phyloP scores from a whole-genome alignment of 2,113 vertebrate species.

The Suncus etruscus region DNA sequence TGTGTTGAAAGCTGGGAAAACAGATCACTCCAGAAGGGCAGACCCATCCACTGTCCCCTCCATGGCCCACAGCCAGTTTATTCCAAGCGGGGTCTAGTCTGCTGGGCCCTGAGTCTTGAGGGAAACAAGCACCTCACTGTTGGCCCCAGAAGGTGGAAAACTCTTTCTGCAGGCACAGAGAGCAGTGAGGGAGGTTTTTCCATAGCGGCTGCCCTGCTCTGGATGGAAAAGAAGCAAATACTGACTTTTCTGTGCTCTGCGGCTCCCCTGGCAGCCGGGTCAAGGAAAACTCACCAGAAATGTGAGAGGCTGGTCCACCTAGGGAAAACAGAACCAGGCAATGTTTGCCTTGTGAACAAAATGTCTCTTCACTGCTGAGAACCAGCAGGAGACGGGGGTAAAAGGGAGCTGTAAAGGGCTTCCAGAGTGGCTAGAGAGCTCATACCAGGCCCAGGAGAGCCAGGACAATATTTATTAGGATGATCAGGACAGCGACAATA shows the following conservation, averaged over 20 bases:
- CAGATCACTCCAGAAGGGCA: neutral
- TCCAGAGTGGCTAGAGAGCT: neutral
- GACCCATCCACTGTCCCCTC: neutral
- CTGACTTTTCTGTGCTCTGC: slow-evolving; percentile 64
- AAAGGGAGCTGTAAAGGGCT: accelerated
- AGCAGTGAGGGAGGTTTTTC: slow-evolving; percentile 47
- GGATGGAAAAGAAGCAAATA: slow-evolving; percentile 36
- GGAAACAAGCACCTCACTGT: slow-evolving; percentile 61
- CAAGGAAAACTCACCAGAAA: slow-evolving; percentile 66
- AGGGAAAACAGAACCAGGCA: slow-evolving; percentile 61
- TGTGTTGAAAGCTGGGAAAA: neutral
- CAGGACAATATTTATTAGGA: neutral
- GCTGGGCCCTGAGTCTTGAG: neutral
- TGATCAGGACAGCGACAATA: too few relatives aligned
- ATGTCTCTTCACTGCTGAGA: neutral
- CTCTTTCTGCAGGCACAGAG: slow-evolving; percentile 49
- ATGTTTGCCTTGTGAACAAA: slow-evolving; percentile 67
- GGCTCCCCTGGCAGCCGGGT: slow-evolving; percentile 54
- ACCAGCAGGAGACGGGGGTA: neutral
- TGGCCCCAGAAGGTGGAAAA: neutral
- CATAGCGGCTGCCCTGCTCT: slow-evolving; percentile 32
- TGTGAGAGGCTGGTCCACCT: slow-evolving; percentile 27
- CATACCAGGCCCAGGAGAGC: neutral
- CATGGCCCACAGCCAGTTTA: neutral
- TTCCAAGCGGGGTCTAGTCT: neutral